Evolutionary conservation across 1,140 invertebrate genomes (phyloP), one percentile per base, ranked within the genome.

Genomic region (Anastrepha ludens): DNA sequence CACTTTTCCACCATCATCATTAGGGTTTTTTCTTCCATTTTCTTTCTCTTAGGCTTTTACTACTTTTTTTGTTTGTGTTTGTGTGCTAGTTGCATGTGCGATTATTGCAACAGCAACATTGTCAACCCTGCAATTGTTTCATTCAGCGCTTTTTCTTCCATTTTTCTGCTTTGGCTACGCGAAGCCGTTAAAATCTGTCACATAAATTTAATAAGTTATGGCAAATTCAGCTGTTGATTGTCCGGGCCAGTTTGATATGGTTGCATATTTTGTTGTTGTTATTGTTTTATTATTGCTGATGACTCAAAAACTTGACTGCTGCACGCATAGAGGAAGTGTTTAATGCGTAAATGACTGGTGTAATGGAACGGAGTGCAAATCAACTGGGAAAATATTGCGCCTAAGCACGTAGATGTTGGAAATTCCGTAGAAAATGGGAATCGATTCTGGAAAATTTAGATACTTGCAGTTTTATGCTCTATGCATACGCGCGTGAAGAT

Each of bases 221-320:
- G n/a, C 74, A 55, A 81, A 81, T 81, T 47, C 20, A 81, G 74
- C 74, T 81, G 44, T 81, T 81, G 74, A 81, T 81, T 81, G n/a
- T n/a, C 29, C 74, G 20, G 44, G 47, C 47, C 50, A 81, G n/a
- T 81, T 55, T 81, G 74, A 81, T 81, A 13, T 81, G 74, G 70
- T 29, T 81, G 74, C 9, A 55, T 13, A 1, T 13, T 13, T n/a
- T 81, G 15, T 13, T 70, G 41, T 70, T 15, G 67, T 44, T 44
- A 44, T 11, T 70, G 4, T 20, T 13, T 70, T 44, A 9, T 20
- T 8, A 29, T 67, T 5, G 64, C 20, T 67, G 44, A 55, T 81
- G 74, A 55, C 9, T 55, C 74, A 81, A 55, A 81, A 74, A 47
- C 67, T 74, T 55, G 74, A 41, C 5, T 81, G 47, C 20, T 50